A percentile compares a stretch with the other conserved stretches of the same genome.
Evolutionary conservation across 2,113 vertebrate species (phyloP).

Genomic region (Odocoileus hemionus): DNA sequence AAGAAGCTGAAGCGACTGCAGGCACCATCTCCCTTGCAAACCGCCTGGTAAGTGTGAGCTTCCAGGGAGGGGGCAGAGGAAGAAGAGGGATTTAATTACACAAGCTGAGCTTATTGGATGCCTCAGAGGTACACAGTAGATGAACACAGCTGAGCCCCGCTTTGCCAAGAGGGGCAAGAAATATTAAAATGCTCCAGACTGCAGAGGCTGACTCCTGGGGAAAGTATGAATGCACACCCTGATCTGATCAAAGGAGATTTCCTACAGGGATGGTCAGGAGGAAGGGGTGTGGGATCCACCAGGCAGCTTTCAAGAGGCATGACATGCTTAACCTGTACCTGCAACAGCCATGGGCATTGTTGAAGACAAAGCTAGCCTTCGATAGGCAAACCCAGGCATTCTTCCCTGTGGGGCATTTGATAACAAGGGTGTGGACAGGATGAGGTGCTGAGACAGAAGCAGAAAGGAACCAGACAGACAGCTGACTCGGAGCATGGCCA

Average conservation of each 20-base stretch:
- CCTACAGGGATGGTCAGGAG: not conserved
- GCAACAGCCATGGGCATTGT: fast-evolving
- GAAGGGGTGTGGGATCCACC: not conserved
- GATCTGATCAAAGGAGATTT: not conserved
- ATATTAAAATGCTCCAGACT: not conserved
- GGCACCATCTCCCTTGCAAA: slow-evolving; percentile 93
- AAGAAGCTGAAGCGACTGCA: slow-evolving; percentile 90
- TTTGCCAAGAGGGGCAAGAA: fast-evolving
- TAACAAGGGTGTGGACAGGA: not conserved
- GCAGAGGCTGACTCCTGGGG: not conserved
- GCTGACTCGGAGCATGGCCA: not conserved
- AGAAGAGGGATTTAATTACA: not conserved
- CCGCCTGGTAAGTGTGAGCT: slow-evolving; percentile 89
- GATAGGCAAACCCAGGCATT: not conserved
- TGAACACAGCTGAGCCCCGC: not conserved
- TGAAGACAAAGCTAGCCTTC: not conserved
- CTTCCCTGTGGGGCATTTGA: not conserved
- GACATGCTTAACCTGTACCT: fast-evolving
- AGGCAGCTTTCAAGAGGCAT: not conserved
- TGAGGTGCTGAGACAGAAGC: not conserved
- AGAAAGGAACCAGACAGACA: not conserved
- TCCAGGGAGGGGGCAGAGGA: not conserved
- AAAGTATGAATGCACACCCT: not conserved
- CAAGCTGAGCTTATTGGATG: not conserved
- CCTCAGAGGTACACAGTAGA: not conserved